Evolutionary conservation across 1,140 invertebrate species (phyloP).

Genomic region (Xylocopa sonorina): DNA sequence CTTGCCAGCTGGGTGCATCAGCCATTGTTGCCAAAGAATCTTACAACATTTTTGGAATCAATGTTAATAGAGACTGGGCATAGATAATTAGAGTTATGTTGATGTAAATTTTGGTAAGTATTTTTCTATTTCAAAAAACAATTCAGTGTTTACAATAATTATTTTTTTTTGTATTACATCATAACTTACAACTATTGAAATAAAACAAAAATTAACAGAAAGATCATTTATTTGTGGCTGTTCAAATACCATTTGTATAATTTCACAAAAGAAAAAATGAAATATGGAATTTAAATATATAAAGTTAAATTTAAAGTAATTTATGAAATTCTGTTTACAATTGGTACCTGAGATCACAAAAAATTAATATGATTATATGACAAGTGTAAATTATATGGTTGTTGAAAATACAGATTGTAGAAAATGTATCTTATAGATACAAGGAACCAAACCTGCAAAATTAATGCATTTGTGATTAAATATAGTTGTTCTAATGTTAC

Average conservation of each 20-base stretch:
- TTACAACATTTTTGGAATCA: constrained; percentile 65
- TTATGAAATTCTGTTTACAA: constrained; percentile 27
- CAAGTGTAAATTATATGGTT: constrained; percentile 30
- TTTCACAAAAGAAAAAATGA: constrained; percentile 25
- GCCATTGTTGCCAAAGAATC: constrained; percentile 62
- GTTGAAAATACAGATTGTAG: constrained; percentile 33
- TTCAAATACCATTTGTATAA: constrained; percentile 36
- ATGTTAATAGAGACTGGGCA: constrained; percentile 72
- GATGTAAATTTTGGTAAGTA: constrained; percentile 35
- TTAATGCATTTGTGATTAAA: constrained; percentile 25
- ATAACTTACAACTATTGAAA: constrained; percentile 43
- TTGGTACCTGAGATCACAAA: constrained; percentile 51
- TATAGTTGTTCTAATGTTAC: constrained; percentile 23
- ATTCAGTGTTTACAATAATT: constrained; percentile 28
- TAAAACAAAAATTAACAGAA: constrained; percentile 45
- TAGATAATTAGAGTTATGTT: constrained; percentile 53
- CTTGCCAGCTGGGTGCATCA: constrained; percentile 73
- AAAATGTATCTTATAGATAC: constrained; percentile 26
- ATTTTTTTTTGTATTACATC: constrained; percentile 40
- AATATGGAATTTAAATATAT: constrained; percentile 25
- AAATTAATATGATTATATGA: constrained; percentile 36
- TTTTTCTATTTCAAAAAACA: constrained; percentile 24
- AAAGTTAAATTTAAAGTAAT: background rate
- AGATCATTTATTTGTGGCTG: constrained; percentile 42
- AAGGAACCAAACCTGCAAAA: constrained; percentile 30